phyloP scores from a whole-genome alignment of 1,140 invertebrate species.

The Trypoxylus dichotomus region DNA sequence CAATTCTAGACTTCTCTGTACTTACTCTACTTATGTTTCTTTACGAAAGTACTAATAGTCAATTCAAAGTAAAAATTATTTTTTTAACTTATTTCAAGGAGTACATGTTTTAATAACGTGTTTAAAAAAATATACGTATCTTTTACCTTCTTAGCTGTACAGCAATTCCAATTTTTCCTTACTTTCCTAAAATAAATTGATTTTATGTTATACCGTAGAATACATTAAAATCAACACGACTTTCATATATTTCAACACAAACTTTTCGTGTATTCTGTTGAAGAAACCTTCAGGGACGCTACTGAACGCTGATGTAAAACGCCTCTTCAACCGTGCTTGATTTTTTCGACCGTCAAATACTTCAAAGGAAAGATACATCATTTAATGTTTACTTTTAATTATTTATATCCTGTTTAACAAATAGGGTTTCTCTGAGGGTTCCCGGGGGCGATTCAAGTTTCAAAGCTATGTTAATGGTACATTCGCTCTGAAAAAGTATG shows the following conservation, averaged over 20 bases:
- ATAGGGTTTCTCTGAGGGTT: conserved; percentile 33
- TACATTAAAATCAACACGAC: no score
- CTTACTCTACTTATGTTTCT: no score
- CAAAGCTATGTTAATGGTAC: conserved; percentile 17
- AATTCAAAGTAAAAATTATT: no score
- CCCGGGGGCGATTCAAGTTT: conserved; percentile 25
- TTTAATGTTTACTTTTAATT: conserved; percentile 40
- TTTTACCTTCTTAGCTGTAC: no score
- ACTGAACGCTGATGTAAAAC: background rate
- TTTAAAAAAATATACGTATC: no score
- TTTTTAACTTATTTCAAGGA: no score
- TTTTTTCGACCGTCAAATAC: conserved; percentile 12
- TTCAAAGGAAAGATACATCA: conserved; percentile 19
- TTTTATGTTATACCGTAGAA: no score
- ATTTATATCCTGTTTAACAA: conserved; percentile 39
- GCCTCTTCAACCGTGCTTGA: background rate
- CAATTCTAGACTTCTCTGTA: no score
- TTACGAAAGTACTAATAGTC: no score
- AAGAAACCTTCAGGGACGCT: background rate
- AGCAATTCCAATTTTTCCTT: no score
- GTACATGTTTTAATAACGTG: no score
- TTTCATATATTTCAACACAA: background rate
- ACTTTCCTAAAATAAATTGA: no score
- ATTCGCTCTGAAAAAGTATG: background rate
- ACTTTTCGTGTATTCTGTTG: background rate